Percentiles rank a stretch among this genome's conserved stretches.
Conservation (phyloP, 2,113 vertebrate genomes). For the Procavia capensis region DNA sequence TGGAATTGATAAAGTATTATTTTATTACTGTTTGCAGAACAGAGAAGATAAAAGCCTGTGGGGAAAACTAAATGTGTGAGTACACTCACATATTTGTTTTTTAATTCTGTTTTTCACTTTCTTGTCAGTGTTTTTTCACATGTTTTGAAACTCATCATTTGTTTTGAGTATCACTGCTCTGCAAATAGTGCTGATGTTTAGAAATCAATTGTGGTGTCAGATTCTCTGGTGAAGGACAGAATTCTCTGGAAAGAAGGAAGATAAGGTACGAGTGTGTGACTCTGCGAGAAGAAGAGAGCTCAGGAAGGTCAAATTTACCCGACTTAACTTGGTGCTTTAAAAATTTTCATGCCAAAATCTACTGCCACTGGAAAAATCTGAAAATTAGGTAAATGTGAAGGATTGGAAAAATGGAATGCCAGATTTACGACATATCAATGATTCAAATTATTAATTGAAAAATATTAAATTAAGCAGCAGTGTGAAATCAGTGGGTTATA, state of each 20-base stretch:
- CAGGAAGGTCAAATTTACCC: background rate
- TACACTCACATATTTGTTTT: background rate
- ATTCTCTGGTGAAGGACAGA: background rate
- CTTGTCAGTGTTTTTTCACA: background rate
- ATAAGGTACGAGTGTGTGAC: rapidly evolving
- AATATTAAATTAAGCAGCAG: background rate
- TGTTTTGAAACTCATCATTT: background rate
- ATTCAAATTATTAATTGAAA: background rate
- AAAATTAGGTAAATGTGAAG: background rate
- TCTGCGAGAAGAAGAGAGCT: background rate
- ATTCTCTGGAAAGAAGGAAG: background rate
- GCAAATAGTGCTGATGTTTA: background rate
- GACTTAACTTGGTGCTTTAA: background rate
- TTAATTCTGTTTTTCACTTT: conserved; percentile 5
- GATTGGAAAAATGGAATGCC: background rate
- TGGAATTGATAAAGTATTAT: background rate
- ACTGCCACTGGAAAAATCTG: background rate
- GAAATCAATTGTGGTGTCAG: background rate
- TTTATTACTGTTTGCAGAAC: background rate
- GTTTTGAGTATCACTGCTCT: background rate
- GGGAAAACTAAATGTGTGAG: background rate
- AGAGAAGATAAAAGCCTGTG: background rate
- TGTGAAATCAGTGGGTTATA: background rate
- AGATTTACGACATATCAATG: background rate
- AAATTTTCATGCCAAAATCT: background rate